Conservation (phyloP, 2,797 vertebrate species). For the Gallinago nigripennis region DNA sequence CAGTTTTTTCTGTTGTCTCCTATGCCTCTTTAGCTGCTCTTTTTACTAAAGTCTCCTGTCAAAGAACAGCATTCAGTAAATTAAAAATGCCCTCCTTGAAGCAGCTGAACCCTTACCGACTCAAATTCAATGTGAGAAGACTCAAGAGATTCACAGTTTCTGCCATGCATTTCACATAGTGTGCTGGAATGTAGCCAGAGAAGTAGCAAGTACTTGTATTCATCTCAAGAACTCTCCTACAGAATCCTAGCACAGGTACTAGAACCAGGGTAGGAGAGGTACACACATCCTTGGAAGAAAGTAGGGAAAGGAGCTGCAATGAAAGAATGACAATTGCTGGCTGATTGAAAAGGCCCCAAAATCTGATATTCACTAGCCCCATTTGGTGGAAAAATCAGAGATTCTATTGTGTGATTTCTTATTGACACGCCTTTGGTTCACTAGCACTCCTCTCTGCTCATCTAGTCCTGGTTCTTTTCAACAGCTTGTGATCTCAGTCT, state of each 20-base stretch:
- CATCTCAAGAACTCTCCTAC: background rate
- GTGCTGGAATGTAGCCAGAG: background rate
- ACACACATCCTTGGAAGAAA: background rate
- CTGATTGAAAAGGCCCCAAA: background rate
- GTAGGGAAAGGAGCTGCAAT: background rate
- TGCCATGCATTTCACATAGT: background rate
- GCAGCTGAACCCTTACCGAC: background rate
- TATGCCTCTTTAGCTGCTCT: background rate
- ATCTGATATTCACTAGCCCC: background rate
- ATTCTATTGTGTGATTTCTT: background rate
- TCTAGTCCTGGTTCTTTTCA: background rate
- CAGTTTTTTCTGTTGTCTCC: background rate
- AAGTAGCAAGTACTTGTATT: background rate
- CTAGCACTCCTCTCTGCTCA: background rate
- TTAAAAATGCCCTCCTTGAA: background rate
- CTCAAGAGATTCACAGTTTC: background rate
- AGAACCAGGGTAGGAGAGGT: background rate
- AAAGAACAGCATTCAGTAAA: background rate
- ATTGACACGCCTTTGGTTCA: background rate
- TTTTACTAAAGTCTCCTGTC: background rate
- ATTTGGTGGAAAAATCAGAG: background rate
- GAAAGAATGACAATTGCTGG: background rate
- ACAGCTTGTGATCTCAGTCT: background rate
- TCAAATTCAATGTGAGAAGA: background rate
- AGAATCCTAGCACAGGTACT: background rate